Evolutionary conservation across 2,113 vertebrate genomes (phyloP).

Genomic region (Cervus canadensis): DNA sequence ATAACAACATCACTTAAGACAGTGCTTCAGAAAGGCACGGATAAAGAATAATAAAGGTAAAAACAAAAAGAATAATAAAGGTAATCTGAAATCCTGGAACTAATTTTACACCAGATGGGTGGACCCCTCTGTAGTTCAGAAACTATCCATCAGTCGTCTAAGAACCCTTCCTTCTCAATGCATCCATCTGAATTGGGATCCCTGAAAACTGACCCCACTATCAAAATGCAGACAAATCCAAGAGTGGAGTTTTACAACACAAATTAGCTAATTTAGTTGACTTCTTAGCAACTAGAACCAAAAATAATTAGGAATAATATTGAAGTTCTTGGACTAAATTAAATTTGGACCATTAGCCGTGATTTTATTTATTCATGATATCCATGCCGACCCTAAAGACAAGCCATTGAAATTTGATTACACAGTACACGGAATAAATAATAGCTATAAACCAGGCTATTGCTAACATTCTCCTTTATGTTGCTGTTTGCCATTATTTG

Average conservation of each 20-base stretch:
- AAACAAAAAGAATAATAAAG: neutral
- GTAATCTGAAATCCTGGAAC: neutral
- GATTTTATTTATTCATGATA: constrained; percentile 22
- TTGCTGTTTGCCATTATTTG: neutral
- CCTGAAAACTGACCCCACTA: neutral
- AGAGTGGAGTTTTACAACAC: neutral
- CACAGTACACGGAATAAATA: neutral
- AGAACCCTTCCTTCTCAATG: neutral
- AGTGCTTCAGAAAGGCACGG: neutral
- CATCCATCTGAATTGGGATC: neutral
- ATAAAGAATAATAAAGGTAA: neutral
- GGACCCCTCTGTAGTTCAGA: neutral
- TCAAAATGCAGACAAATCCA: neutral
- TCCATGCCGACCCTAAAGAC: neutral
- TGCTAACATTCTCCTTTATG: neutral
- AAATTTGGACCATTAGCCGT: constrained; percentile 13
- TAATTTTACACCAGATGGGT: neutral
- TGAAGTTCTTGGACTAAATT: constrained; percentile 44
- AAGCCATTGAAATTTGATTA: constrained; percentile 41
- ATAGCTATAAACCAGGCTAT: neutral
- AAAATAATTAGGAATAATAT: constrained; percentile 41
- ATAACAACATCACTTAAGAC: neutral
- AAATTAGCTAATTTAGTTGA: constrained; percentile 31
- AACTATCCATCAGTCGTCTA: neutral
- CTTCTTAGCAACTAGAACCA: constrained; percentile 27